Evolutionary conservation across 2,888 invertebrate species (phyloP), one percentile per base, ranked within the genome.

Genomic region (Nematopogon swammerdamellus): DNA sequence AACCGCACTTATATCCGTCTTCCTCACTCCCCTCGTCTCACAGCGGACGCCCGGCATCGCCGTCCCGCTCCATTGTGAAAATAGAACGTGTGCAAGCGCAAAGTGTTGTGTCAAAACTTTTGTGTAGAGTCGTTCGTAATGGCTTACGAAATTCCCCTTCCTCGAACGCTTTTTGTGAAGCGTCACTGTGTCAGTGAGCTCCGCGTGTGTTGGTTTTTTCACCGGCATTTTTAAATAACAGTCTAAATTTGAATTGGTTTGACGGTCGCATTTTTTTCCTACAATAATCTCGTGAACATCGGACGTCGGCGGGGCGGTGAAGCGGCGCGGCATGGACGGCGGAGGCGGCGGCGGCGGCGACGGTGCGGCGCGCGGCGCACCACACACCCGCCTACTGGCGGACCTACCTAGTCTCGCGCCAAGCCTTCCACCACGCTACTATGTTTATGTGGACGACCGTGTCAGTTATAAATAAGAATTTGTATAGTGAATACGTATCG

Each of bases 391-490:
- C 47, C 11, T 18, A 30, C 49, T 30, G n/a, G 17, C 36, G 36
- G 25, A 25, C 25, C 25, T 25, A 25, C 25, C 25, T 25, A 25
- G 25, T 25, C 62, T 65, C 68, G 72, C 72, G 71, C 45, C 48
- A 45, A 53, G 50, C 54, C 52, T 46, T 51, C 25, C 52, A 36
- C 50, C 44, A 45, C 25, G 19, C 36, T 48, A 53, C 49, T 53
- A 51, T 54, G 55, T 55, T 56, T 55, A 68, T 76, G 74, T 73
- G 72, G 67, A 72, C 74, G 72, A 70, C 71, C 68, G 65, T 79
- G 77, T 70, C 80, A 80, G 80, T 80, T 72, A 77, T 79, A 77
- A 79, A 75, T 77, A 80, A 77, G 80, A 70, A 72, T 76, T 75
- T 75, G 80, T 76, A 72, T 76, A 72, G 77, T 65, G 70, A 67